These are phyloP conservation scores for Cyprinus carpio DNA, from an alignment of 2,113 vertebrate species.

Conservation along the genomic window DNA sequence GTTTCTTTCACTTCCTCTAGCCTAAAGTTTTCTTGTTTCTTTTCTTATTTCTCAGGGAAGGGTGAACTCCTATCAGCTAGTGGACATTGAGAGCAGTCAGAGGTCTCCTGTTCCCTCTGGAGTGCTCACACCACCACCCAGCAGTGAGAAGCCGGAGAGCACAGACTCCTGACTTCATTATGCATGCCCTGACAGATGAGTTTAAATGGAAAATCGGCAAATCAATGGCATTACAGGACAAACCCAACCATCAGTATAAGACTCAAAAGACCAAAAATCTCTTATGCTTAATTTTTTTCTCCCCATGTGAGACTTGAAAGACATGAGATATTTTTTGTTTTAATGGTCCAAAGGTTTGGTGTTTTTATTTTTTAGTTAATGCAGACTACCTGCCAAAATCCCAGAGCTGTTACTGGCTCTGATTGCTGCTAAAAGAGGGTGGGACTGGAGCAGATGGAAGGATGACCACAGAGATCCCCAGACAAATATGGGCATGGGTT, in stretches of 20 bases:
- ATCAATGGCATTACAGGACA: slow-evolving; percentile 30
- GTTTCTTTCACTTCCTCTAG: background rate
- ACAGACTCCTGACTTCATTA: slow-evolving; percentile 36
- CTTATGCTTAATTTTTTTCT: background rate
- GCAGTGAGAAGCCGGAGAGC: slow-evolving; percentile 80
- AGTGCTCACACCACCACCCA: slow-evolving; percentile 91
- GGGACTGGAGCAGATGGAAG: slow-evolving; percentile 66
- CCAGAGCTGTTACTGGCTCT: slow-evolving; percentile 79
- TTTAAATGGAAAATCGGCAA: background rate
- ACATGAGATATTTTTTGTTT: background rate
- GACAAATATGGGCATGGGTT: slow-evolving; percentile 14
- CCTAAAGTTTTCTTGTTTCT: slow-evolving; percentile 10
- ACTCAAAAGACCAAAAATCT: slow-evolving; percentile 8
- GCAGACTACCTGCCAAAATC: slow-evolving; percentile 80
- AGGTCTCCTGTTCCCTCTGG: slow-evolving; percentile 82
- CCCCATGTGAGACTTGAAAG: slow-evolving; percentile 5
- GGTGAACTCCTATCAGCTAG: slow-evolving; percentile 82
- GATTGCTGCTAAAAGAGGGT: slow-evolving; percentile 90
- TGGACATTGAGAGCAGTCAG: slow-evolving; percentile 76
- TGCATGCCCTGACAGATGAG: background rate
- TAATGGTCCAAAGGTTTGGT: background rate
- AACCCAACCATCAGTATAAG: slow-evolving; percentile 35
- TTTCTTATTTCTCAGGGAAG: slow-evolving; percentile 77
- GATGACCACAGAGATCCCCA: slow-evolving; percentile 4
- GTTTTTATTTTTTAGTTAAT: slow-evolving; percentile 24